Base-by-base conservation (phyloP, 1,140 invertebrate species). In the Drosophila tsacasi region DNA sequence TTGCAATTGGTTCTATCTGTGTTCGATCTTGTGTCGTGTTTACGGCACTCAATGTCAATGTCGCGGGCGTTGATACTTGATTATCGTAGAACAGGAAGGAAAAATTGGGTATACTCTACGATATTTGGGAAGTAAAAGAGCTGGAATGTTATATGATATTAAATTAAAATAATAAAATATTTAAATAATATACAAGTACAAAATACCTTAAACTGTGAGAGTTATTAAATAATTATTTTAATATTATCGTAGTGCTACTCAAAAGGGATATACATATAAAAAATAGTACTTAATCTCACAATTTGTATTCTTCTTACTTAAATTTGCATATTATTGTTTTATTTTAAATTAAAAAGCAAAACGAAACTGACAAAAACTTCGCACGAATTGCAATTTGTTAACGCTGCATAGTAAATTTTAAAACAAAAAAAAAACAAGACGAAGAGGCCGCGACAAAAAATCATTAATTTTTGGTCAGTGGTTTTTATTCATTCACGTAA, bases 21-120 rank as follows among this genome's bases (percentile, higher is more conserved):
- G 54, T 47, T 52, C 52, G 30, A 46, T 57, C 32, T 60, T 50
- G 39, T 35, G 30, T 35, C 52, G 50, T 58, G 37, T 59, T 50
- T 71, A 67, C 52, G 62, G 64, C 67, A 71, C 58, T 66, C 80
- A 83, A 83, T 83, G 80, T 83, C 80, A 83, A 79, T 78, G 80
- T 79, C 80, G 80, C 75, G 76, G 80, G 80, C 81, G 81, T 83
- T 21, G 23, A 35, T 21, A 17, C 32, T 35, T 52, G 17, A 52
- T 30, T 52, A 5, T 10, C 13, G 5, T 37, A 17, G 15, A 37
- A 23, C 52, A 37, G 52, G 32, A 55, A 55, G 32, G 5, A 23
- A 17, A 2, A 55, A 23, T 37, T 13, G 9, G 1, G 0, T 55
- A 37, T 37, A 37, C 13, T 37, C 19, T 6, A 23, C 37, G 21